These are phyloP conservation scores for Molossus molossus DNA, from an alignment of 2,797 vertebrate species.

Conservation along the genomic window DNA sequence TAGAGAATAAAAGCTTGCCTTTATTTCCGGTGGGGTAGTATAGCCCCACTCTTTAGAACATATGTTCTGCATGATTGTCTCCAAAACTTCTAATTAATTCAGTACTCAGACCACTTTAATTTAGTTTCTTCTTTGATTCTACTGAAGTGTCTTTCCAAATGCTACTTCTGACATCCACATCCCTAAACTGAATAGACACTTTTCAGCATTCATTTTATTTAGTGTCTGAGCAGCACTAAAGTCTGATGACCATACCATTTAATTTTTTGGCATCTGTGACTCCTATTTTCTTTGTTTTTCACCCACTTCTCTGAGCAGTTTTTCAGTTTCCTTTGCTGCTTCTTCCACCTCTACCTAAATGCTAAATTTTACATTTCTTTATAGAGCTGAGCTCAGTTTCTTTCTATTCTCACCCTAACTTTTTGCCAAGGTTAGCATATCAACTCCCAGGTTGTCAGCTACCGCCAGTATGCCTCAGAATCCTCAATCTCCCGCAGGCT, in stretches of 20 bases:
- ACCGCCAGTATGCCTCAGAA: neutral
- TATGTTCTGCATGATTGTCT: neutral
- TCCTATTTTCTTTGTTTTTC: neutral
- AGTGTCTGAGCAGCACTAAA: neutral
- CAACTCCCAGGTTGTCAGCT: neutral
- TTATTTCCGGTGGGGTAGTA: neutral
- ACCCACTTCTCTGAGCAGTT: neutral
- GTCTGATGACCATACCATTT: neutral
- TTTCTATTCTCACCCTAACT: neutral
- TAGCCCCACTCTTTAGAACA: neutral
- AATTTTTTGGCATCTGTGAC: neutral
- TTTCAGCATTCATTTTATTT: neutral
- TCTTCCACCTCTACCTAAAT: neutral
- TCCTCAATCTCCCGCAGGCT: too few species aligned
- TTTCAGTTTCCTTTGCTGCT: neutral
- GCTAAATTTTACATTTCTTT: neutral
- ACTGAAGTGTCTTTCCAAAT: neutral
- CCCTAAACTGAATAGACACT: neutral
- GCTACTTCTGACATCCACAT: neutral
- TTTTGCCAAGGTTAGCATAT: neutral
- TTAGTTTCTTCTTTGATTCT: neutral
- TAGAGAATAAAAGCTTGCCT: neutral
- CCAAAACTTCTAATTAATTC: neutral
- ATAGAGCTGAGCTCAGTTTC: rapidly evolving
- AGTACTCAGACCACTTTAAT: neutral